Conservation (phyloP, 2,888 invertebrate genomes). For the Chironomus tentans region DNA sequence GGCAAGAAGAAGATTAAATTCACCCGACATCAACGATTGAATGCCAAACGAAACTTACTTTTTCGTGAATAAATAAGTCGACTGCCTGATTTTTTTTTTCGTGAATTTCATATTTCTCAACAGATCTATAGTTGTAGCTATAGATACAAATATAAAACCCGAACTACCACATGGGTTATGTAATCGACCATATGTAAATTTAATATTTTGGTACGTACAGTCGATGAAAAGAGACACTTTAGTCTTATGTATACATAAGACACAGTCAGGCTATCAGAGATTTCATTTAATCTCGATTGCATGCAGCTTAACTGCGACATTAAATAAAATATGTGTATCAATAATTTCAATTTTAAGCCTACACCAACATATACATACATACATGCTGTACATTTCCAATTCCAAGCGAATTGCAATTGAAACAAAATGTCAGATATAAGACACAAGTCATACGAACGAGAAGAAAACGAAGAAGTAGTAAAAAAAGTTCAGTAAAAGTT, state of each 20-base stretch:
- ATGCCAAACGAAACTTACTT: slow-evolving; percentile 23
- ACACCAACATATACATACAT: neutral
- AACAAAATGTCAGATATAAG: neutral
- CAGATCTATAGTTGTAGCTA: neutral
- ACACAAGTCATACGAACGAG: neutral
- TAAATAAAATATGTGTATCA: neutral
- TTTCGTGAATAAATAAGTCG: slow-evolving; percentile 4
- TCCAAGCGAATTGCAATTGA: slow-evolving; percentile 15
- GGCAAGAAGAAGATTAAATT: neutral
- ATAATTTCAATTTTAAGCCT: slow-evolving; percentile 15
- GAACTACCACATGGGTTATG: slow-evolving; percentile 22
- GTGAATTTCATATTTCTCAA: slow-evolving; percentile 17
- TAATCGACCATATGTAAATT: slow-evolving; percentile 26
- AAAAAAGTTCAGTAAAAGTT: slow-evolving; percentile 24
- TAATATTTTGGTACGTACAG: slow-evolving; percentile 18
- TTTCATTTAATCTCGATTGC: neutral
- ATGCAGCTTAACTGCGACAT: neutral
- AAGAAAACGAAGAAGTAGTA: neutral
- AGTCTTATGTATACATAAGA: neutral
- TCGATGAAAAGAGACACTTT: neutral
- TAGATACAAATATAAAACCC: neutral
- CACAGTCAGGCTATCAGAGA: neutral
- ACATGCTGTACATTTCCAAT: neutral
- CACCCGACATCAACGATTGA: slow-evolving; percentile 21
- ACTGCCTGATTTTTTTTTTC: neutral